Evolutionary conservation across 2,797 vertebrate species (phyloP), one percentile per base, ranked within the genome.

Genomic region (Parauchenoglanis punctatus): DNA sequence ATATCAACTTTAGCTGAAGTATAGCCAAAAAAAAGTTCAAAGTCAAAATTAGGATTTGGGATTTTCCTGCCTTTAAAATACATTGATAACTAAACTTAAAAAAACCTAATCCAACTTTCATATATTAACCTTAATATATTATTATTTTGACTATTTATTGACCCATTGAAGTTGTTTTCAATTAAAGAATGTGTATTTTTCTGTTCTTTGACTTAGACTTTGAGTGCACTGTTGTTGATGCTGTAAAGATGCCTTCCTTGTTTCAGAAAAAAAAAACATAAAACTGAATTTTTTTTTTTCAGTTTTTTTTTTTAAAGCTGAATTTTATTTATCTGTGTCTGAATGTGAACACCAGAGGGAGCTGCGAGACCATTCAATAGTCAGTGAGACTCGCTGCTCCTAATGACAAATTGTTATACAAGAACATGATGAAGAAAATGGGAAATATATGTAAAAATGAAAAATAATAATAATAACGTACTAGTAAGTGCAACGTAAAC

Each of bases 271-370:
- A 68, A 20, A 8, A 56, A n/a, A 63, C 3, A 13, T 10, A 13
- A 12, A 61, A 20, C 40, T 23, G 25, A 35, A 2, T 1, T 31
- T 7, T 35, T 2, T 58, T 23, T 80, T 58, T 23, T 35, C 54
- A 12, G 15, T 35, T 35, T 35, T 35, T 35, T 35, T 35, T 35
- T 35, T 35, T 35, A 35, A 35, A 35, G 35, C 35, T 35, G 35
- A 35, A 35, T 35, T 12, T 75, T 46, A 25, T 49, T 75, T 4
- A 56, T 35, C 8, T 23, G 31, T 28, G 6, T 82, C 59, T 46
- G 4, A n/a, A 67, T 63, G 11, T 67, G 59, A 83, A 65, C 61
- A 67, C 44, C 44, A 83, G 61, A 67, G 61, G 81, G 59, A 20
- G 81, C 61, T 67, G 63, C 28, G 58, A 59, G 18, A 59, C 56